Conservation (phyloP, 2,113 vertebrate species). For the Callithrix jacchus region DNA sequence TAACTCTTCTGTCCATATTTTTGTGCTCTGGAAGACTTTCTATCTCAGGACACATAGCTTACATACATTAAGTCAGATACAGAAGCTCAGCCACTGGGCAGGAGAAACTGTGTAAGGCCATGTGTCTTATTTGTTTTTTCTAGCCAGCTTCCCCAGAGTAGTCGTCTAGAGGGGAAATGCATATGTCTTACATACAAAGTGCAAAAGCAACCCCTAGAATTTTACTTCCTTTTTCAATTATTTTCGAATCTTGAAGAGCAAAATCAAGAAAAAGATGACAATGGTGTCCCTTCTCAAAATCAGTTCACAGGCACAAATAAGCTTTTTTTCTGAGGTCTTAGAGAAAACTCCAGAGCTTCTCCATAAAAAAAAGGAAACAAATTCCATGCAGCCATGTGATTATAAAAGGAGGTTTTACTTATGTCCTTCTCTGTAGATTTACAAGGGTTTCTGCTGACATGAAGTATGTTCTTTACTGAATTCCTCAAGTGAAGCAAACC, state of each 20-base stretch:
- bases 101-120: not conserved
- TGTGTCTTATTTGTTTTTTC: constrained; percentile 56
- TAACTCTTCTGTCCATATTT: not conserved
- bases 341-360: constrained; percentile 29
- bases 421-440: constrained; percentile 62
- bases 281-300: not conserved
- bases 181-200: not conserved
- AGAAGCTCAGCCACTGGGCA: constrained; percentile 34
- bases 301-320: not conserved
- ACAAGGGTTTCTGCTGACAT: constrained; percentile 69
- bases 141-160: constrained; percentile 62
- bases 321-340: not conserved
- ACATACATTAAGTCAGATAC: constrained; percentile 28
- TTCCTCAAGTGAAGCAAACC: constrained; percentile 75
- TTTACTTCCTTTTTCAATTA: constrained; percentile 47
- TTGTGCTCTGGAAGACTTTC: constrained; percentile 8
- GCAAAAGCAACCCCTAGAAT: not conserved
- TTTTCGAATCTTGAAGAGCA: constrained; percentile 21
- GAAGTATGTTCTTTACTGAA: constrained; percentile 70
- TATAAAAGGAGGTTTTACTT: constrained; percentile 31
- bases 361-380: constrained; percentile 40
- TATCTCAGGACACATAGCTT: constrained; percentile 5
- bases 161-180: constrained; percentile 13
- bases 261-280: not conserved
- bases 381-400: constrained; percentile 6